A percentile compares a stretch with the other conserved stretches of the same genome.
Evolutionary conservation across 2,797 vertebrate genomes (phyloP).

Genomic region (Xenopus petersii): DNA sequence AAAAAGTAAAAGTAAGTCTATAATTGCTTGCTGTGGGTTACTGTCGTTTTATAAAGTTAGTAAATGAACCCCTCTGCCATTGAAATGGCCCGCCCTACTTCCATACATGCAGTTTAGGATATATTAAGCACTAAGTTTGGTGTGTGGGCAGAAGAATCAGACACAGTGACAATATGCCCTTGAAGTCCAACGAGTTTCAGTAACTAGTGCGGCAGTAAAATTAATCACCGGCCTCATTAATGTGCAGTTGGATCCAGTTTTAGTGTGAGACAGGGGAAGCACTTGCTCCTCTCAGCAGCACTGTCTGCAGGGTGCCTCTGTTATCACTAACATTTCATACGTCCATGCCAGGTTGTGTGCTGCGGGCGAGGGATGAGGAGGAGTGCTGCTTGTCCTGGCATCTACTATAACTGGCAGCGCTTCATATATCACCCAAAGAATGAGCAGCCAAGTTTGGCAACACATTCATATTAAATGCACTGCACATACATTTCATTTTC

Average conservation of each 20-base stretch:
- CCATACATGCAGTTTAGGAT: no score
- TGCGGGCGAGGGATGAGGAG: conserved; percentile 19
- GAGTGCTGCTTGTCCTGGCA: conserved; percentile 20
- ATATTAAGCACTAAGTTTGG: conserved; percentile 17
- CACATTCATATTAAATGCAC: conserved; percentile 20
- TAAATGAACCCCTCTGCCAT: no score
- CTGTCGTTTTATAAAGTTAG: no score
- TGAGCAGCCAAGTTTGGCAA: conserved; percentile 46
- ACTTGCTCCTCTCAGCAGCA: conserved; percentile 52
- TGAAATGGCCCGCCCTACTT: no score
- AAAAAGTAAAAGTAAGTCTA: no score
- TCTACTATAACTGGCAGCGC: conserved; percentile 9
- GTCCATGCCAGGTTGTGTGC: conserved; percentile 13
- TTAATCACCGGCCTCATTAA: conserved; percentile 46
- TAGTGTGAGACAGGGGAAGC: conserved; percentile 57
- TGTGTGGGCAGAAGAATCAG: conserved; percentile 5
- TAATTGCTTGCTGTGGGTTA: no score
- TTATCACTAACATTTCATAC: conserved; percentile 34
- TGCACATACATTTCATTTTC: background rate
- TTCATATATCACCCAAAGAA: conserved; percentile 22
- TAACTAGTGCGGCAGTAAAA: conserved; percentile 37
- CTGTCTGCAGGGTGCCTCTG: conserved; percentile 41
- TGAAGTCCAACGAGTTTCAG: conserved; percentile 34
- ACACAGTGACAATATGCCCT: conserved; percentile 39
- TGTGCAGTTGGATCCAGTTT: conserved; percentile 42